Evolutionary conservation across 2,113 vertebrate species (phyloP).

Genomic region (Mionectes macconnelli): DNA sequence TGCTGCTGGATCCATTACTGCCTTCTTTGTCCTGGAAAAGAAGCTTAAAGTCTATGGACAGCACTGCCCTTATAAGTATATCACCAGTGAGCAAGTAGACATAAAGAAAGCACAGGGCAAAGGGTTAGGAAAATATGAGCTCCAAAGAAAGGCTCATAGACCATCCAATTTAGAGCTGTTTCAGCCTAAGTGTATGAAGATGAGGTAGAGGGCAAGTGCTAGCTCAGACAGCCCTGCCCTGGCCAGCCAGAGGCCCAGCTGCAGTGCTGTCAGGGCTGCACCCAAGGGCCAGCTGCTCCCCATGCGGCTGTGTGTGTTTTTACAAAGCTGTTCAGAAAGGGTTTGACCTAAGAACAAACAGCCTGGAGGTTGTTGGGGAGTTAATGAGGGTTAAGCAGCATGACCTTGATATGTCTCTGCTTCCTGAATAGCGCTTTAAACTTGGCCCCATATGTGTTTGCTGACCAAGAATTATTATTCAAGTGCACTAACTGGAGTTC

Average conservation of each 20-base stretch:
- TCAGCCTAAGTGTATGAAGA: background rate
- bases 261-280: accelerated
- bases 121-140: background rate
- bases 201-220: background rate
- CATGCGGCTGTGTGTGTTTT: background rate
- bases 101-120: background rate
- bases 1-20: background rate
- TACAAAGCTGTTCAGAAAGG: background rate
- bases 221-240: background rate
- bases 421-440: background rate
- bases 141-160: background rate
- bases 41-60: background rate
- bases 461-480: background rate
- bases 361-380: background rate
- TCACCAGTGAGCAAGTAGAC: background rate
- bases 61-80: background rate
- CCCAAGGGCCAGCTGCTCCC: background rate
- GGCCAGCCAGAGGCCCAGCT: accelerated
- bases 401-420: background rate
- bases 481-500: accelerated
- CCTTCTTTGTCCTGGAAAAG: background rate
- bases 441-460: background rate
- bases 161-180: background rate
- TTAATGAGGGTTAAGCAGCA: background rate
- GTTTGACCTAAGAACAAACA: background rate